A percentile compares a stretch with the other conserved stretches of the same genome.
phyloP scores from a whole-genome alignment of 2,888 invertebrate genomes.

The Phortica okadai region DNA sequence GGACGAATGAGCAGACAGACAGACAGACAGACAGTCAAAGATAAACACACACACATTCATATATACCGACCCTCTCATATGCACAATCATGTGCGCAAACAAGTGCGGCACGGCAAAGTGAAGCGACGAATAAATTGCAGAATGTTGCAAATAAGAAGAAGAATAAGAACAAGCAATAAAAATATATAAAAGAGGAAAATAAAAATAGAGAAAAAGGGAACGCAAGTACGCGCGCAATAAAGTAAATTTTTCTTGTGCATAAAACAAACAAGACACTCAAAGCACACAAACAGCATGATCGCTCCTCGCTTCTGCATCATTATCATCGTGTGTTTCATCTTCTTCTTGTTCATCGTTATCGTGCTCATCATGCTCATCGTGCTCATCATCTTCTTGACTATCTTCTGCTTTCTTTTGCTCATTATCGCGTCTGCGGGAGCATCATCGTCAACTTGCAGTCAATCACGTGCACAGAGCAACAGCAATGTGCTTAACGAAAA shows the following conservation, averaged over 20 bases:
- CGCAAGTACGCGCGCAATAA: neutral
- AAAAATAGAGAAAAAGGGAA: neutral
- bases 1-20: conserved; percentile 22
- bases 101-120: conserved; percentile 24
- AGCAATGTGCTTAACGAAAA: too few species aligned
- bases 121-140: conserved; percentile 40
- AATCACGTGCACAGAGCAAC: conserved; percentile 54
- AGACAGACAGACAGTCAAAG: conserved; percentile 29
- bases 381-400: neutral
- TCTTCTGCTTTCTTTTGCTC: neutral
- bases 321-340: neutral
- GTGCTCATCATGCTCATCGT: neutral
- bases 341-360: neutral
- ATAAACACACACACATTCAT: conserved; percentile 8
- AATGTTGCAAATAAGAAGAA: conserved; percentile 55
- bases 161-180: conserved; percentile 35
- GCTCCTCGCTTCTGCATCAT: neutral
- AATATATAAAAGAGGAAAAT: neutral
- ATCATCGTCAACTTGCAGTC: conserved; percentile 56
- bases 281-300: neutral
- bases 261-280: conserved; percentile 31
- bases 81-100: conserved; percentile 58
- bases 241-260: conserved; percentile 1
- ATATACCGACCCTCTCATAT: conserved; percentile 48
- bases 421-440: neutral